Evolutionary conservation across 2,888 invertebrate genomes (phyloP).

Genomic region (Tachina grossa): DNA sequence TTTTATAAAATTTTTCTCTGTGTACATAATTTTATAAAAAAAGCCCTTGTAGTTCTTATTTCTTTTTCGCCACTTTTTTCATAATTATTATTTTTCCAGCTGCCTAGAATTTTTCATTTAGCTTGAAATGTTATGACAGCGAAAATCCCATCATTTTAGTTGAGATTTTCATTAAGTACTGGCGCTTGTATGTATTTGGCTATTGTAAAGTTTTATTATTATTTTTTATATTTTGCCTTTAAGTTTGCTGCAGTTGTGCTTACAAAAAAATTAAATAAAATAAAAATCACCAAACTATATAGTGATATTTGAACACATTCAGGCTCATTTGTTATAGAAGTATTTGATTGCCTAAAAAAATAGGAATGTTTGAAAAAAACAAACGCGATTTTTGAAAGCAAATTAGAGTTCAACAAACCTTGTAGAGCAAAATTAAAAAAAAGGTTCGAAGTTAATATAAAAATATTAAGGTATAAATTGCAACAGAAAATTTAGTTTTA

Average conservation of each 20-base stretch:
- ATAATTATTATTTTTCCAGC: slow-evolving; percentile 37
- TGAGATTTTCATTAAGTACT: slow-evolving; percentile 57
- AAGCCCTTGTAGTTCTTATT: neutral
- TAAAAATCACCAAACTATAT: slow-evolving; percentile 18
- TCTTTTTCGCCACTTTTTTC: slow-evolving; percentile 6
- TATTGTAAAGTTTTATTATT: slow-evolving; percentile 40
- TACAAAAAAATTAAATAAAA: neutral
- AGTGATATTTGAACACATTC: slow-evolving; percentile 29
- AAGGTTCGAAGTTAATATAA: neutral
- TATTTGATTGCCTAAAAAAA: slow-evolving; percentile 57
- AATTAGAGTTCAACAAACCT: slow-evolving; percentile 50
- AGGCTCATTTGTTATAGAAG: slow-evolving; percentile 43
- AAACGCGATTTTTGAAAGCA: slow-evolving; percentile 5
- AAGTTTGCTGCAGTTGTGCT: slow-evolving; percentile 15
- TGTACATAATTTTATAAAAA: neutral
- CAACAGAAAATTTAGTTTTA: neutral
- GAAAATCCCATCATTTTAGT: slow-evolving; percentile 63
- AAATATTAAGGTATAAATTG: neutral
- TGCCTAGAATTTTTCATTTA: slow-evolving; percentile 53
- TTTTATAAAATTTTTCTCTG: neutral
- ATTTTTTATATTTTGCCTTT: slow-evolving; percentile 1
- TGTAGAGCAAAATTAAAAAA: neutral
- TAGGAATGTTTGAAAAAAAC: neutral
- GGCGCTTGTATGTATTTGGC: slow-evolving; percentile 45
- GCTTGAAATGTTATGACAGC: slow-evolving; percentile 69